Evolutionary conservation across 2,797 vertebrate species (phyloP).

Genomic region (Sebastes vulpes): DNA sequence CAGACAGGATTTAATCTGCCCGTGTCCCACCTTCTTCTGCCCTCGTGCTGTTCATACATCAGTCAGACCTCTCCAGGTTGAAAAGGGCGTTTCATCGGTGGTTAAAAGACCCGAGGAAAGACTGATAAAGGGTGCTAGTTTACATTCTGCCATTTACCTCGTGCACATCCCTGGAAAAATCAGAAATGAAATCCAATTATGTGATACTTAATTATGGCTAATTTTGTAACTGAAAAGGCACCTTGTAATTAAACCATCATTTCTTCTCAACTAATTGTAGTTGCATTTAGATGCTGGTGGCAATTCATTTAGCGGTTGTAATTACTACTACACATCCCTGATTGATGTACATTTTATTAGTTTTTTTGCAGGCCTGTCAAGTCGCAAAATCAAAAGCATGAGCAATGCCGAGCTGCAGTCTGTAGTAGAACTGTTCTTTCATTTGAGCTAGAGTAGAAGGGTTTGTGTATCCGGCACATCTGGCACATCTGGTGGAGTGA

Average conservation of each 20-base stretch:
- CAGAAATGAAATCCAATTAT: constrained; percentile 24
- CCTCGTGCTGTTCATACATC: constrained; percentile 24
- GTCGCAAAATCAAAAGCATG: constrained; percentile 9
- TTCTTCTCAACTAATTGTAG: constrained; percentile 24
- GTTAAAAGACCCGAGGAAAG: constrained; percentile 22
- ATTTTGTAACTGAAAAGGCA: constrained; percentile 48
- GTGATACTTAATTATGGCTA: constrained; percentile 41
- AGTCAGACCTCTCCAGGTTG: constrained; percentile 28
- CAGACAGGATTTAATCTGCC: constrained; percentile 58
- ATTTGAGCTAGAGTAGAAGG: background rate
- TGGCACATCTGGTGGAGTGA: background rate
- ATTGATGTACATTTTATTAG: constrained; percentile 12
- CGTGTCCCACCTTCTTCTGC: constrained; percentile 4
- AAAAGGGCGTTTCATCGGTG: constrained; percentile 32
- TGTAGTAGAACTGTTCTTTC: background rate
- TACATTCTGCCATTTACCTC: constrained; percentile 18
- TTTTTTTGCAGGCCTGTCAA: background rate
- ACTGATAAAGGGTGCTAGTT: background rate
- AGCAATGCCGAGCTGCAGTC: background rate
- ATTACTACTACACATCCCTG: constrained; percentile 18
- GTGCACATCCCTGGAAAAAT: constrained; percentile 16
- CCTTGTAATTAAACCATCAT: constrained; percentile 35
- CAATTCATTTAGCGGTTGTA: constrained; percentile 25
- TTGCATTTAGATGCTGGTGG: constrained; percentile 29
- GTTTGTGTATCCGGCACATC: background rate